Evolutionary conservation across 2,888 invertebrate species (phyloP), one percentile per base, ranked within the genome.

Genomic region (Hydrotaea cyrtoneurina): DNA sequence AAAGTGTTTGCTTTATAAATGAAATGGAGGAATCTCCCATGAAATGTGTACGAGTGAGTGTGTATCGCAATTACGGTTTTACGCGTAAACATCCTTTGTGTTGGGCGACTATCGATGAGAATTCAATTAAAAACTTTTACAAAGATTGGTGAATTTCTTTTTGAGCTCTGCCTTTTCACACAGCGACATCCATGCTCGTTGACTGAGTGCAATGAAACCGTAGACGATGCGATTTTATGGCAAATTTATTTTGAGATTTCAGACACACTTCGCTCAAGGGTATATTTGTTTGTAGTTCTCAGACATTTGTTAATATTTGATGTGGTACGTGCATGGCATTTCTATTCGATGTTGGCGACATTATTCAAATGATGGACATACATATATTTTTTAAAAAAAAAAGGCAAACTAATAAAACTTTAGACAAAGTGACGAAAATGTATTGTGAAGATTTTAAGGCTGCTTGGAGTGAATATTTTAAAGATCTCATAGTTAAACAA

Each of bases 71-170:
- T 62, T 62, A 62, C 62, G 36, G 36, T 31, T 36, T 36, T 10
- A 31, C 2, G 62, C 62, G 39, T 39, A 39, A 39, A 39, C 11
- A 39, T 39, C 26, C 23, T 62, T 31, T 62, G 10, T 59, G 5
- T n/a, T n/a, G 15, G 17, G 36, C 62, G 62, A 31, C 31, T 62
- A 66, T 74, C 74, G 74, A 79, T 43, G 46, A 66, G 73, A 79
- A 79, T 79, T 74, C 66, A 79, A 79, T 79, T 79, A 79, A 79
- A 78, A 79, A 39, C 43, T 79, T 53, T 39, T 72, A 73, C 62
- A 55, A 72, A 39, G 78, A 53, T 55, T 73, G 53, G 39, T 17
- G 26, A 53, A 8, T 23, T 62, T 26, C 13, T 17, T 36, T 31
- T 17, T 62, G 62, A 62, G 36, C 31, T 62, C 13, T 1, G 53